Percentiles rank a stretch among this genome's conserved stretches.
phyloP scores from a whole-genome alignment of 2,797 vertebrate genomes.

The Cheirogaleus major region DNA sequence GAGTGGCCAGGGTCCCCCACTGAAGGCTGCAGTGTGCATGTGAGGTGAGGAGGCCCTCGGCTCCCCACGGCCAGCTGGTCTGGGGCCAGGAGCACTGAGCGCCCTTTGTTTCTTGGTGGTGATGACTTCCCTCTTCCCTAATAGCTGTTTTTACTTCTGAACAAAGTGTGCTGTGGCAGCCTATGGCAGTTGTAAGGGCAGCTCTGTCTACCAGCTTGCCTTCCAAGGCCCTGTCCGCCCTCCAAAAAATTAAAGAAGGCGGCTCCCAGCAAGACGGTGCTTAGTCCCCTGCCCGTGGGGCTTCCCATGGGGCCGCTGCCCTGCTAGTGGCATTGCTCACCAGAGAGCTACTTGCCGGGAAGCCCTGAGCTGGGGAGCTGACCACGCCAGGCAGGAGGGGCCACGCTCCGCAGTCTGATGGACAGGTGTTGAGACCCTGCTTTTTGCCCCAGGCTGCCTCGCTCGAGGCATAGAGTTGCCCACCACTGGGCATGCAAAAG shows the following conservation, averaged over 20 bases:
- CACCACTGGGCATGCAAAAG: not conserved
- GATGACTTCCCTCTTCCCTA: constrained; percentile 76
- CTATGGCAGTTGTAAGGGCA: not conserved
- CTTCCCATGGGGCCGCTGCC: not conserved
- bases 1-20: not conserved
- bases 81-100: constrained; percentile 56
- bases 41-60: not conserved
- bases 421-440: not conserved
- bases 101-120: constrained; percentile 78
- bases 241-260: not conserved
- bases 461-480: not conserved
- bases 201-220: constrained; percentile 10
- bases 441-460: accelerated
- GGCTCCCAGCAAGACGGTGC: not conserved
- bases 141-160: constrained; percentile 71
- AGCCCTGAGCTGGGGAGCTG: not conserved
- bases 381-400: not conserved
- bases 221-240: not conserved
- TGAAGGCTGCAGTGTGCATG: not conserved
- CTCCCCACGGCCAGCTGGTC: constrained; percentile 47
- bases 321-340: too few relatives aligned
- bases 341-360: not conserved
- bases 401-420: not conserved
- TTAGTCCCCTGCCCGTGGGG: not conserved
- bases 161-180: constrained; percentile 54